Evolutionary conservation across 2,797 vertebrate genomes (phyloP).

Genomic region (Malurus leucopterus): DNA sequence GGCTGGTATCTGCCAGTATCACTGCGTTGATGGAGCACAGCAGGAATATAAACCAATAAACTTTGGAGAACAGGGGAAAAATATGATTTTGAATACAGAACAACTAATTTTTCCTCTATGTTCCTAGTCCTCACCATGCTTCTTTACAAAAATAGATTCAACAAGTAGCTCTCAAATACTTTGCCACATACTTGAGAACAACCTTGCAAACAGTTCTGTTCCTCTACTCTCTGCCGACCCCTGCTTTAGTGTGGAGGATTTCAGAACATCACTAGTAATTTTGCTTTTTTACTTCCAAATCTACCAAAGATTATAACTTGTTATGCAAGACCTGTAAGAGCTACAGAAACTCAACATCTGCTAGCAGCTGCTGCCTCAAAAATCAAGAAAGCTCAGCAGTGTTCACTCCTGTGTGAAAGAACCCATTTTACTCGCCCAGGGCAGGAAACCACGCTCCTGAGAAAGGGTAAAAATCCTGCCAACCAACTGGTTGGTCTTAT

Average conservation of each 20-base stretch:
- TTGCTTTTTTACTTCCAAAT: neutral
- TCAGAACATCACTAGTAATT: neutral
- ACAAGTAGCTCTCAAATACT: neutral
- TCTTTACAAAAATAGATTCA: neutral
- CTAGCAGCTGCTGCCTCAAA: conserved; percentile 1
- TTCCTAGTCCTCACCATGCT: neutral
- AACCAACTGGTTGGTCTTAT: neutral
- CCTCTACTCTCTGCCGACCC: neutral
- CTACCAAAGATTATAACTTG: neutral
- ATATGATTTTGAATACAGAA: neutral
- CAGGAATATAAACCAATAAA: neutral
- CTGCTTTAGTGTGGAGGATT: neutral
- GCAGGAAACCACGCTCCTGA: neutral
- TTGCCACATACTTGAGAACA: neutral
- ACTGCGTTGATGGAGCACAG: neutral
- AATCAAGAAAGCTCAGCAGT: neutral
- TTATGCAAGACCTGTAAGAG: neutral
- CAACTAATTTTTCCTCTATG: neutral
- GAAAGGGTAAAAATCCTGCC: neutral
- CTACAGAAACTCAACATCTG: neutral
- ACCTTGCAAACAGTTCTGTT: neutral
- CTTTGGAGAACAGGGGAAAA: neutral
- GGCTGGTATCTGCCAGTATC: neutral
- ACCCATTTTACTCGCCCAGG: neutral
- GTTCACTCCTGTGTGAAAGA: neutral